Evolutionary conservation across 1,140 invertebrate species (phyloP), one percentile per base, ranked within the genome.

Genomic region (Diabrotica virgifera): DNA sequence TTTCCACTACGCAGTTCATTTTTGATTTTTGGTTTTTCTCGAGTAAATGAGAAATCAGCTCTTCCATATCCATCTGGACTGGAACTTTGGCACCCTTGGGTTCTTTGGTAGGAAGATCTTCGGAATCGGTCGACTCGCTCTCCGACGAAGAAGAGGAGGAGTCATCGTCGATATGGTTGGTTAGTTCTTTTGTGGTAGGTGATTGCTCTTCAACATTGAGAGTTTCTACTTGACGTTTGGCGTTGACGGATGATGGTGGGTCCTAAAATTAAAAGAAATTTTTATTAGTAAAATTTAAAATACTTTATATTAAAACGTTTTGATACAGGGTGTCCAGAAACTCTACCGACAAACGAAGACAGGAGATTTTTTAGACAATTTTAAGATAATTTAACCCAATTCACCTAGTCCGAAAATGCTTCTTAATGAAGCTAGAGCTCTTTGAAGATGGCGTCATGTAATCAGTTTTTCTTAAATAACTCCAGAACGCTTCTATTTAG

Each of bases 1-100:
- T 89, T 76, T 95, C 92, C 35, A 94, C 90, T 0, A 94, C 87
- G 74, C 93, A 95, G 76, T 94, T 94, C 86, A 95, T 92, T 77
- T 89, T 86, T 6, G 87, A 87, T 72, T 80, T 80, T 76, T 90
- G 88, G 77, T 90, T 91, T 74, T 89, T 89, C 62, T 90, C 87
- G 73, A 91, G 83, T 76, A 91, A 81, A 35, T 87, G 89, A 51
- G 88, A 87, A 40, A 89, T 89, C 40, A 92, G 82, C 63, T 92
- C 90, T 70, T 91, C 90, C 38, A 92, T 85, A 78, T 92, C 89
- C 70, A 92, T 84, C 72, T 90, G 88, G 40, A 92, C 82, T 57
- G 90, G 91, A 71, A 93, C 78, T 75, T 90, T 90, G 8, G 40
- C 40, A 46, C 2, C n/a, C 65, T 88, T 87, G 58, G 89, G 86